Evolutionary conservation across 1,140 invertebrate genomes (phyloP).

Genomic region (Drosophila bipectinata): DNA sequence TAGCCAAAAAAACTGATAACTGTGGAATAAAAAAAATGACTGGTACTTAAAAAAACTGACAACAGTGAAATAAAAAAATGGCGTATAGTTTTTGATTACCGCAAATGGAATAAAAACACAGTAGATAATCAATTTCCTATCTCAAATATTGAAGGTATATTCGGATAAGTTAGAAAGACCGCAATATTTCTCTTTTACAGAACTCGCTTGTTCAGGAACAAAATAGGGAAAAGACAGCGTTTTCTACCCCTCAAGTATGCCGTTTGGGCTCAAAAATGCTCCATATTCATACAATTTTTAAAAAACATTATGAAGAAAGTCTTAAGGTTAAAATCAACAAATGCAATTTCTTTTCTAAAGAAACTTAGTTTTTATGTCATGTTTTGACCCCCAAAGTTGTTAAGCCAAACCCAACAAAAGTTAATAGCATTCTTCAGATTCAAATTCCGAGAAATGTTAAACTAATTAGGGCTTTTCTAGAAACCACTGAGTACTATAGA

Average conservation of each 20-base stretch:
- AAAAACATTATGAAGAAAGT: too few species aligned
- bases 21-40: too few species aligned
- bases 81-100: slow-evolving; percentile 5
- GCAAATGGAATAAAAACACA: slow-evolving; percentile 1
- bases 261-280: slow-evolving; percentile 18
- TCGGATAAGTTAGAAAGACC: not conserved
- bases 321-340: too few species aligned
- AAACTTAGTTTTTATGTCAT: too few species aligned
- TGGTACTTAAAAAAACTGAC: too few species aligned
- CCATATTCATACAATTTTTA: too few species aligned
- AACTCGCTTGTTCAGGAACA: slow-evolving; percentile 34
- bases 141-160: slow-evolving; percentile 40
- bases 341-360: too few species aligned
- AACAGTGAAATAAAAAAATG: slow-evolving; percentile 10
- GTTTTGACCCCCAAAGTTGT: too few species aligned
- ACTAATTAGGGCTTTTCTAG: slow-evolving; percentile 2
- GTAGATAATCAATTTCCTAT: slow-evolving; percentile 25
- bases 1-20: not conserved
- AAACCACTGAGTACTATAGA: not conserved
- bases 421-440: slow-evolving; percentile 1
- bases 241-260: slow-evolving; percentile 20
- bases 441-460: not conserved
- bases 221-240: slow-evolving; percentile 46
- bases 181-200: slow-evolving; percentile 39
- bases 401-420: not conserved